These are phyloP conservation scores for Caenorhabditis sinica DNA, from an alignment of 2,888 invertebrate genomes.

Conservation along the genomic window DNA sequence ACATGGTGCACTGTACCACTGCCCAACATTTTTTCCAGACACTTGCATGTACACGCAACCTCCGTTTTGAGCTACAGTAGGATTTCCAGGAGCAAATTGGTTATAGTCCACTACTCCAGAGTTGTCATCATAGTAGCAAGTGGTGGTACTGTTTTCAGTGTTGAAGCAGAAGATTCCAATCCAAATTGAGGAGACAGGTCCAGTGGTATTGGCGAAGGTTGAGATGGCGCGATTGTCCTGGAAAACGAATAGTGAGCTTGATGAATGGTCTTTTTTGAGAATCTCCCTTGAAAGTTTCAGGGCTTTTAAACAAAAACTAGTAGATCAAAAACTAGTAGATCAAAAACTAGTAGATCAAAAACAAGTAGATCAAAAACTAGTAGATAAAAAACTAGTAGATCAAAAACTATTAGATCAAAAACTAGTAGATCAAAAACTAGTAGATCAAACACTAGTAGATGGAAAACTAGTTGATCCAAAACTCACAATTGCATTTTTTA, in stretches of 20 bases:
- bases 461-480: no score
- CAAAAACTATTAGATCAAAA: no score
- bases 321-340: no score
- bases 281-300: no score
- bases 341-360: no score
- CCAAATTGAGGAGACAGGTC: conserved; percentile 10
- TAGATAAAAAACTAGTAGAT: no score
- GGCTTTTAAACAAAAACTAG: no score
- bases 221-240: conserved; percentile 31
- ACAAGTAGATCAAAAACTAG: no score
- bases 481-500: conserved; percentile 23
- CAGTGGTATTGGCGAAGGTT: not conserved
- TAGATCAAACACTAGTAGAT: no score
- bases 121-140: conserved; percentile 33
- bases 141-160: conserved; percentile 21
- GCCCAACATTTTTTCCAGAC: conserved; percentile 1
- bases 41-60: conserved; percentile 46
- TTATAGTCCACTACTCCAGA: conserved; percentile 21
- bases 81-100: conserved; percentile 35
- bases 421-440: no score
- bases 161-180: conserved; percentile 42
- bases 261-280: no score
- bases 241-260: no score
- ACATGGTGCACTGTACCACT: conserved; percentile 42
- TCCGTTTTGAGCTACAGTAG: conserved; percentile 8